phyloP scores from a whole-genome alignment of 2,888 invertebrate genomes.

The Ptychoptera contaminata region DNA sequence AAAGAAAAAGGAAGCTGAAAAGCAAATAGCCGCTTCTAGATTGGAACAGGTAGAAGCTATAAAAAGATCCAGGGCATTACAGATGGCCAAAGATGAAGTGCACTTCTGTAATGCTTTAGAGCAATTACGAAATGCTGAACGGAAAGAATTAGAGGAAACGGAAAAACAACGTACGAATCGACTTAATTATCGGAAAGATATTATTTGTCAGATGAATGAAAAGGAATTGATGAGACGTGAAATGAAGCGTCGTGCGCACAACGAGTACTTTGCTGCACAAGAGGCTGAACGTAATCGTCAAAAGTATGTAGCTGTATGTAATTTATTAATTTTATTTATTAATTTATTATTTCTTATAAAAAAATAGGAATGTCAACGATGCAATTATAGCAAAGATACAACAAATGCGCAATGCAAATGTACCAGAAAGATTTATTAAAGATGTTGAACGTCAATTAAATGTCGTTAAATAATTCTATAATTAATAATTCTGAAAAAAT shows the following conservation, averaged over 20 bases:
- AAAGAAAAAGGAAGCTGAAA: slow-evolving; percentile 21
- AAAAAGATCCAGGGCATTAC: slow-evolving; percentile 23
- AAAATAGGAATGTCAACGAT: slow-evolving; percentile 20
- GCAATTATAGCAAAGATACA: slow-evolving; percentile 25
- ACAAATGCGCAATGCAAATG: slow-evolving; percentile 26
- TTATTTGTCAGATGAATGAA: slow-evolving; percentile 26
- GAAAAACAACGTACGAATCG: slow-evolving; percentile 18
- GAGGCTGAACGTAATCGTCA: slow-evolving; percentile 23
- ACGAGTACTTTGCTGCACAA: slow-evolving; percentile 22
- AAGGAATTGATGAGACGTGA: slow-evolving; percentile 23
- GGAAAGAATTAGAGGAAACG: slow-evolving; percentile 19
- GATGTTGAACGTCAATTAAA: slow-evolving; percentile 23
- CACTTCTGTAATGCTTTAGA: slow-evolving; percentile 23
- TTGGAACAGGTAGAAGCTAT: slow-evolving; percentile 23
- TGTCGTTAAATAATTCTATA: no score
- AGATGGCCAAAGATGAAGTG: slow-evolving; percentile 25
- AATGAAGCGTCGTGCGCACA: slow-evolving; percentile 18
- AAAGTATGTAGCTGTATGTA: no score
- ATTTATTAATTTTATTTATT: no score
- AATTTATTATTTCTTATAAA: no score
- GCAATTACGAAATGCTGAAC: slow-evolving; percentile 23
- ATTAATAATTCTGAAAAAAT: no score
- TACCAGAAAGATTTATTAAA: slow-evolving; percentile 28
- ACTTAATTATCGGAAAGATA: slow-evolving; percentile 23
- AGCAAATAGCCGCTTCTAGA: slow-evolving; percentile 22